Evolutionary conservation across 1,140 invertebrate species (phyloP), one percentile per base, ranked within the genome.

Genomic region (Notospermus geniculatus): DNA sequence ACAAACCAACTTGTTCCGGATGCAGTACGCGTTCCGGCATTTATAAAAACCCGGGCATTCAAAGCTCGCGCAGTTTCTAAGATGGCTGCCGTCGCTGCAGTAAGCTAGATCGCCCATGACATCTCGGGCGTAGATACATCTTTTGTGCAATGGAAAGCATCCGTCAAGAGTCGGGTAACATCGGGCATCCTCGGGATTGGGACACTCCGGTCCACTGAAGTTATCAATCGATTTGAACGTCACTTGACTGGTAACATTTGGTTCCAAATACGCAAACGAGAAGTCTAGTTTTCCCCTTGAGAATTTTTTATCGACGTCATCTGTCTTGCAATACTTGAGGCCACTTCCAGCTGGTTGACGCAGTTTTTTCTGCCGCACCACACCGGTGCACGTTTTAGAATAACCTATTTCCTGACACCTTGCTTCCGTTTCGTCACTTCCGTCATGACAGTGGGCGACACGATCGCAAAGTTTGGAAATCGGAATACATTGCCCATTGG

Each of bases 51-150:
- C 36, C 11, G 7, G 54, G 39, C 56, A 57, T 32, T 39, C 19
- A 9, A 57, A 45, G 13, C 15, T 13, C 2, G 25, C 56, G 36
- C 56, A 57, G 39, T 57, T 36, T 22, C n/a, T 7, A 23, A 57
- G 56, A 41, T 57, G 54, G 19, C 54, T 29, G n/a, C 28, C 28
- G 25, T 55, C 28, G 22, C 54, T 30, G 28, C 54, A 55, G n/a
- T 7, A 50, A 2, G 17, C 54, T 25, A 55, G 28, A 9, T 9
- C 28, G 11, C 54, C 54, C 5, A 50, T 5, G 4, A 9, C n/a
- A 27, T 50, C 25, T 7, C 25, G 17, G 17, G 46, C 56, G 39
- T 19, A 57, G 15, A 57, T 32, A 30, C 56, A 57, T 7, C 4
- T 11, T n/a, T 55, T 23, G 17, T 30, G 22, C 7, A 2, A 13